Conservation (phyloP, 2,888 invertebrate species). For the Proisotoma minuta region DNA sequence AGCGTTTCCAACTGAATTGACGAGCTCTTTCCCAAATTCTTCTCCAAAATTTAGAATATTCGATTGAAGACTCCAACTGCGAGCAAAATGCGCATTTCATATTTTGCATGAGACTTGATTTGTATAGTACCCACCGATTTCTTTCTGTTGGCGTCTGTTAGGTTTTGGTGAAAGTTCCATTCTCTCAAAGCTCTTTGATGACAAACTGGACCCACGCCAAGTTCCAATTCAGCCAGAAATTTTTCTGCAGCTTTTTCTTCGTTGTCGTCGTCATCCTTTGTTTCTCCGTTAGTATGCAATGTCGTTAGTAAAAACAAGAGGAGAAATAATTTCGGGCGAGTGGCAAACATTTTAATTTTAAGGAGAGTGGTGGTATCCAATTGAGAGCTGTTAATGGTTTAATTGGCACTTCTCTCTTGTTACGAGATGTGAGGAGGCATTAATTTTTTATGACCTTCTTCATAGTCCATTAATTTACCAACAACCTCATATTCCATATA, state of each 20-base stretch:
- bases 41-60: constrained; percentile 62
- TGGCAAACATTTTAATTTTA: too few relatives aligned
- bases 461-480: too few relatives aligned
- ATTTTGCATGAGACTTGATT: neutral
- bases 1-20: constrained; percentile 63
- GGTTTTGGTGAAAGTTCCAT: constrained; percentile 36
- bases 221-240: constrained; percentile 35
- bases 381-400: too few relatives aligned
- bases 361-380: too few relatives aligned
- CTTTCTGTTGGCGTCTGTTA: constrained; percentile 31
- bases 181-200: constrained; percentile 28
- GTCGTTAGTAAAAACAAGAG: too few relatives aligned
- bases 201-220: constrained; percentile 29
- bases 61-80: constrained; percentile 27
- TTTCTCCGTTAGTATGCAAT: too few relatives aligned
- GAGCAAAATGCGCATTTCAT: neutral
- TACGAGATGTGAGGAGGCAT: too few relatives aligned
- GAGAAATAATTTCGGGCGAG: too few relatives aligned
- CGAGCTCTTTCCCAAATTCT: constrained; percentile 64
- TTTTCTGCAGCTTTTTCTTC: constrained; percentile 16
- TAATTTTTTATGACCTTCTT: too few relatives aligned
- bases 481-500: too few relatives aligned
- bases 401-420: too few relatives aligned
- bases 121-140: constrained; percentile 23
- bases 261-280: too few relatives aligned